These are phyloP conservation scores for Dromococcyx pavoninus DNA, from an alignment of 2,797 vertebrate species.

Conservation along the genomic window DNA sequence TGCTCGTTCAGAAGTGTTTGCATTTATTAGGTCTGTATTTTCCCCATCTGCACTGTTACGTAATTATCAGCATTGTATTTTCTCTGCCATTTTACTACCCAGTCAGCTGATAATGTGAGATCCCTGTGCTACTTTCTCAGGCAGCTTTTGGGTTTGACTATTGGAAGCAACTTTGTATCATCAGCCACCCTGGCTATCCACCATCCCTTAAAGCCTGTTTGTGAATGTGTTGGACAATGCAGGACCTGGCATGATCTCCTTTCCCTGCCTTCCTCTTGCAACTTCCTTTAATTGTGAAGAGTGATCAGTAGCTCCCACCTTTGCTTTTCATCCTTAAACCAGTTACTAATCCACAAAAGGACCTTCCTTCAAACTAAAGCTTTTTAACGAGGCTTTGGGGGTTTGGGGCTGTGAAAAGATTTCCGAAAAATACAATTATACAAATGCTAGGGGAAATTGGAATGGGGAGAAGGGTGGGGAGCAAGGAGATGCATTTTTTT, in stretches of 20 bases:
- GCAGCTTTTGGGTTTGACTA: neutral
- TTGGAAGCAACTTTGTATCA: neutral
- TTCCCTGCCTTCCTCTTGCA: neutral
- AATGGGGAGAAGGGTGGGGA: neutral
- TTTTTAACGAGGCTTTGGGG: neutral
- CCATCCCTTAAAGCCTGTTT: neutral
- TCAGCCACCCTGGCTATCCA: neutral
- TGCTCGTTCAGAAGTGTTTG: neutral
- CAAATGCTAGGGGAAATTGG: neutral
- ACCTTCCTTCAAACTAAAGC: neutral
- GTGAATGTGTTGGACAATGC: neutral
- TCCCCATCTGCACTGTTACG: neutral
- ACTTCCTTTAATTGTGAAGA: conserved; percentile 20
- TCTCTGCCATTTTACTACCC: neutral
- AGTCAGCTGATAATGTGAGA: neutral
- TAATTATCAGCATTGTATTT: neutral
- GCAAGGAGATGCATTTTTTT: neutral
- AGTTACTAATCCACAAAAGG: neutral
- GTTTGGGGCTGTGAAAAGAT: neutral
- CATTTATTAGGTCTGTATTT: neutral
- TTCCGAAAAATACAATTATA: neutral
- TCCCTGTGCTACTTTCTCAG: neutral
- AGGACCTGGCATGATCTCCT: neutral
- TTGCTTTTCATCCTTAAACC: conserved; percentile 14
- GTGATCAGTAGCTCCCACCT: neutral